phyloP scores from a whole-genome alignment of 2,888 invertebrate genomes.

The Lingula anatina region DNA sequence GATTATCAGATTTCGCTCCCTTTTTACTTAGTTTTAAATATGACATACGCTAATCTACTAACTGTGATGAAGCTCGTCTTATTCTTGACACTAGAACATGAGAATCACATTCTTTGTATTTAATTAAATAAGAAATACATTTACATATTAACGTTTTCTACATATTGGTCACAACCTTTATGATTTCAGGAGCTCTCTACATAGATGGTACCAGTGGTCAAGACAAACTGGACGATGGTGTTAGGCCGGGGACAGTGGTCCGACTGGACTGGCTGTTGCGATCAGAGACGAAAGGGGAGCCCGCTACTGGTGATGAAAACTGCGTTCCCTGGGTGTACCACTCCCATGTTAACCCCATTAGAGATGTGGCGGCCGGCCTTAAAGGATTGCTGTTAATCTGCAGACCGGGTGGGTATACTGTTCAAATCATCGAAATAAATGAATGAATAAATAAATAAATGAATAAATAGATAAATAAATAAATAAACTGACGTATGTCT shows the following conservation, averaged over 20 bases:
- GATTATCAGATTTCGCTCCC: too few species aligned
- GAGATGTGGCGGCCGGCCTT: conserved; percentile 22
- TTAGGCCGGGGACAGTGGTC: conserved; percentile 16
- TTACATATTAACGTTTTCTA: too few species aligned
- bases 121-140: too few species aligned
- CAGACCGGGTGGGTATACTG: conserved; percentile 10
- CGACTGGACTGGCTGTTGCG: conserved; percentile 14
- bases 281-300: conserved; percentile 14
- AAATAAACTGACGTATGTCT: too few species aligned
- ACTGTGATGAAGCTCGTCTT: too few species aligned
- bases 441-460: too few species aligned
- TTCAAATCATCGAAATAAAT: too few species aligned
- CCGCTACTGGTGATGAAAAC: conserved; percentile 17
- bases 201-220: conserved; percentile 16
- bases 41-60: too few species aligned
- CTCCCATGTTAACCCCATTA: conserved; percentile 20
- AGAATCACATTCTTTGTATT: too few species aligned
- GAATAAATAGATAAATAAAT: too few species aligned
- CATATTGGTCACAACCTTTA: not conserved
- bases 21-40: too few species aligned
- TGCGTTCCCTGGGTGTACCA: conserved; percentile 30
- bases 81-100: too few species aligned
- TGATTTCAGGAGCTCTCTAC: conserved; percentile 23
- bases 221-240: conserved; percentile 17
- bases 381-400: conserved; percentile 21